These are phyloP conservation scores for Episyrphus balteatus DNA, from an alignment of 1,140 invertebrate species.

Conservation along the genomic window DNA sequence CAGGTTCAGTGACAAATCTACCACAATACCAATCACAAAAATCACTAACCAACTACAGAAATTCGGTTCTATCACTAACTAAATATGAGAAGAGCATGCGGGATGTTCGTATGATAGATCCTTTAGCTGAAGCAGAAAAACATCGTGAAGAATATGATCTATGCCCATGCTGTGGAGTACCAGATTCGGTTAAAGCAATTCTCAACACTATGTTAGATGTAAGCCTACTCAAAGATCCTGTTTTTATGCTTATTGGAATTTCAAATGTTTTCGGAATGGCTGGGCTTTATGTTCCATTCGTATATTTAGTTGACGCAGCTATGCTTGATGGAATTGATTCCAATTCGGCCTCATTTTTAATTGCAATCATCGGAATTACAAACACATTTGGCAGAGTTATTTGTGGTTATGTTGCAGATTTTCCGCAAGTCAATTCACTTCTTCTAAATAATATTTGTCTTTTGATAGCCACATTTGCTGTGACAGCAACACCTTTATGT, in stretches of 20 bases:
- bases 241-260: constrained; percentile 85
- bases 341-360: constrained; percentile 68
- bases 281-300: constrained; percentile 90
- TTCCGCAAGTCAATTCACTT: constrained; percentile 79
- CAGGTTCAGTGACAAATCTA: constrained; percentile 82
- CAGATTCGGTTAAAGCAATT: constrained; percentile 69
- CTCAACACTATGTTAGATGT: constrained; percentile 90
- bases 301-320: constrained; percentile 82
- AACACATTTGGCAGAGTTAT: constrained; percentile 82
- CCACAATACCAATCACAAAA: constrained; percentile 88
- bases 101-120: constrained; percentile 32
- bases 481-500: constrained; percentile 76
- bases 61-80: constrained; percentile 69
- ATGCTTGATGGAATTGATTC: constrained; percentile 55
- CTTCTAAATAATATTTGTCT: constrained; percentile 91
- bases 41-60: constrained; percentile 75
- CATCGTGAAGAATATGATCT: constrained; percentile 54
- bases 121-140: constrained; percentile 49
- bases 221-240: constrained; percentile 76
- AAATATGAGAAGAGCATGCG: constrained; percentile 51
- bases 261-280: constrained; percentile 88
- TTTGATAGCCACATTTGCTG: constrained; percentile 75
- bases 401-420: constrained; percentile 77
- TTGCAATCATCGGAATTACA: constrained; percentile 92
- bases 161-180: constrained; percentile 67